Percentiles rank a stretch among this genome's conserved stretches.
These are phyloP conservation scores for Beroe ovata DNA, from an alignment of 37 sponge, comb jelly and placozoan species.

Conservation along the genomic window DNA sequence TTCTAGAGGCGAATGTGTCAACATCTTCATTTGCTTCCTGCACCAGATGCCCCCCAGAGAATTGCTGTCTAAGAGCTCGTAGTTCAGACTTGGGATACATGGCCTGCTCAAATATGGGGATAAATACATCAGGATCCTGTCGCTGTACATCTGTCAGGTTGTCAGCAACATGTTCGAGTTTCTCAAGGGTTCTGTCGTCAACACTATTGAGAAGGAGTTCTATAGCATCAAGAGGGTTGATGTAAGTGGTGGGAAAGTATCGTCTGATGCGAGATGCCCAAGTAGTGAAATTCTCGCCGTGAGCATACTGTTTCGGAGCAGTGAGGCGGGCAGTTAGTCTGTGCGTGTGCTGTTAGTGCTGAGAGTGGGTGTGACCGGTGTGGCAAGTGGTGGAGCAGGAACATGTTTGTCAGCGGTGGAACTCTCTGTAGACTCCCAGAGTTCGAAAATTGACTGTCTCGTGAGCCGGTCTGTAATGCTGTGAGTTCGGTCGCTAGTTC, in stretches of 20 bases:
- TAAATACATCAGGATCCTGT: not conserved
- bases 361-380: too few relatives aligned
- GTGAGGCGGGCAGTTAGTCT: not conserved
- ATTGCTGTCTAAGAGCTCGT: not conserved
- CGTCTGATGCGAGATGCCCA: not conserved
- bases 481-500: too few relatives aligned
- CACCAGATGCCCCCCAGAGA: not conserved
- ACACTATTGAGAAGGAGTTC: not conserved
- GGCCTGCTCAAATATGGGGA: not conserved
- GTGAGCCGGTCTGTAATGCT: too few relatives aligned
- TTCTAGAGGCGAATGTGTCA: not conserved
- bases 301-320: not conserved
- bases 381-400: too few relatives aligned
- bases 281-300: not conserved
- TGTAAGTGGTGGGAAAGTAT: not conserved
- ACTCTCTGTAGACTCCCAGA: too few relatives aligned
- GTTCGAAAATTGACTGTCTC: too few relatives aligned
- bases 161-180: not conserved
- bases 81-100: not conserved
- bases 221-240: not conserved
- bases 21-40: not conserved
- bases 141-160: not conserved
- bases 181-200: not conserved
- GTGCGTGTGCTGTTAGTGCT: too few relatives aligned
- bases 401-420: too few relatives aligned